Evolutionary conservation across 2,888 invertebrate species (phyloP).

Genomic region (Parascotia fuliginaria): DNA sequence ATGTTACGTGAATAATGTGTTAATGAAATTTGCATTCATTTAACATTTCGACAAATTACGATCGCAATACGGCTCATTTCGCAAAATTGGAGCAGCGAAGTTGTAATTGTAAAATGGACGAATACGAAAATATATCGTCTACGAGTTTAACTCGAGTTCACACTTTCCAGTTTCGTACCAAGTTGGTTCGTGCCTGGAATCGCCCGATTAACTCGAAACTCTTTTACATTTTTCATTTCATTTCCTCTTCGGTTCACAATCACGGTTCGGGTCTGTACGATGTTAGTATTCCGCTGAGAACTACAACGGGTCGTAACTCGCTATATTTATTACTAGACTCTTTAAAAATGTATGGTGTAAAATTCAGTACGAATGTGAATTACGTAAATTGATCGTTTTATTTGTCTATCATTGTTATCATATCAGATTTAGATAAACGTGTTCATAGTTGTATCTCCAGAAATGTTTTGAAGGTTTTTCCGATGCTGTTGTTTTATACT

Average conservation of each 20-base stretch:
- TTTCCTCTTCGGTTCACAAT: constrained; percentile 17
- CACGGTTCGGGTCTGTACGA: constrained; percentile 6
- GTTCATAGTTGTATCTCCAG: background rate
- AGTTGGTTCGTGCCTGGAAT: constrained; percentile 26
- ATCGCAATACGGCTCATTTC: constrained; percentile 17
- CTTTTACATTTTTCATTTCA: constrained; percentile 39
- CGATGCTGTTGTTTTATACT: background rate
- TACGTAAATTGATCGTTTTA: background rate
- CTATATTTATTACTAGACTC: constrained; percentile 7
- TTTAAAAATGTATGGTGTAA: background rate
- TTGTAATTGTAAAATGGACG: constrained; percentile 31
- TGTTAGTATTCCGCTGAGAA: constrained; percentile 15
- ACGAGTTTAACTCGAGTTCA: constrained; percentile 7
- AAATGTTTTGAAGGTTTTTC: background rate
- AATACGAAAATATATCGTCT: constrained; percentile 30
- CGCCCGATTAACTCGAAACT: constrained; percentile 11
- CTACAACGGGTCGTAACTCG: constrained; percentile 5
- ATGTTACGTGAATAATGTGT: constrained; percentile 5
- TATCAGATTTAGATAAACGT: background rate
- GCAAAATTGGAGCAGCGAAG: constrained; percentile 15
- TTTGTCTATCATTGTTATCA: background rate
- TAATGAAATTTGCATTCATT: background rate
- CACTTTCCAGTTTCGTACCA: background rate
- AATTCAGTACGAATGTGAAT: background rate
- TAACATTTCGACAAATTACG: no score